These are phyloP conservation scores for Leuciscus idus DNA, from an alignment of 2,113 vertebrate species.

Conservation along the genomic window DNA sequence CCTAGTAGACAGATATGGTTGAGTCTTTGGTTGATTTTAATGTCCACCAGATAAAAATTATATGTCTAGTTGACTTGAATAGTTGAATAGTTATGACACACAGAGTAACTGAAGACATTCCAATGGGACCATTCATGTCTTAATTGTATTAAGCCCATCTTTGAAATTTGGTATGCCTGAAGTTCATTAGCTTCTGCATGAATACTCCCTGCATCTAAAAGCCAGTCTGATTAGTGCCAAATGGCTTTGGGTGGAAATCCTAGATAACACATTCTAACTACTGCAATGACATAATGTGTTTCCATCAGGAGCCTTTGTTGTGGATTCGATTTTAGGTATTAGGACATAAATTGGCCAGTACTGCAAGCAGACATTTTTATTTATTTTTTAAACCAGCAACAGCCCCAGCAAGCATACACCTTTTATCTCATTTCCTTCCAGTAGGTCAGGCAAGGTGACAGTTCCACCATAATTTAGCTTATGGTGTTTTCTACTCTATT, in stretches of 20 bases:
- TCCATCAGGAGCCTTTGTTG: constrained; percentile 3
- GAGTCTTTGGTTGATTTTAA: not conserved
- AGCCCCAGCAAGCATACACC: not conserved
- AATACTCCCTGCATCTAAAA: not conserved
- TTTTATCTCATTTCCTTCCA: not conserved
- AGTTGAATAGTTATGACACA: not conserved
- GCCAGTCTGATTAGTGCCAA: constrained; percentile 20
- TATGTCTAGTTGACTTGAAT: not conserved
- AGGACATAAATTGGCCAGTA: constrained; percentile 9
- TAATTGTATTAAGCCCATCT: not conserved
- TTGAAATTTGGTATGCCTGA: not conserved
- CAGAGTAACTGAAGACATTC: not conserved
- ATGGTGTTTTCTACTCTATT: not conserved
- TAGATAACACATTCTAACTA: constrained; percentile 28
- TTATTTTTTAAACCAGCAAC: constrained; percentile 3
- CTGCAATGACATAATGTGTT: constrained; percentile 30
- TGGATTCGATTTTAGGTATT: constrained; percentile 15
- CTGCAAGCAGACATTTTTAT: not conserved
- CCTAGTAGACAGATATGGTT: not conserved
- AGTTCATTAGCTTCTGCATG: constrained; percentile 4
- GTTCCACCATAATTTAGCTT: not conserved
- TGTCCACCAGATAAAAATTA: not conserved
- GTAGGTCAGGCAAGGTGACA: constrained; percentile 1
- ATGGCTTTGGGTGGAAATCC: constrained; percentile 35
- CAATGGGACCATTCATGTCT: not conserved